phyloP scores from a whole-genome alignment of 2,888 invertebrate species.

The Mechanitis mazaeus region DNA sequence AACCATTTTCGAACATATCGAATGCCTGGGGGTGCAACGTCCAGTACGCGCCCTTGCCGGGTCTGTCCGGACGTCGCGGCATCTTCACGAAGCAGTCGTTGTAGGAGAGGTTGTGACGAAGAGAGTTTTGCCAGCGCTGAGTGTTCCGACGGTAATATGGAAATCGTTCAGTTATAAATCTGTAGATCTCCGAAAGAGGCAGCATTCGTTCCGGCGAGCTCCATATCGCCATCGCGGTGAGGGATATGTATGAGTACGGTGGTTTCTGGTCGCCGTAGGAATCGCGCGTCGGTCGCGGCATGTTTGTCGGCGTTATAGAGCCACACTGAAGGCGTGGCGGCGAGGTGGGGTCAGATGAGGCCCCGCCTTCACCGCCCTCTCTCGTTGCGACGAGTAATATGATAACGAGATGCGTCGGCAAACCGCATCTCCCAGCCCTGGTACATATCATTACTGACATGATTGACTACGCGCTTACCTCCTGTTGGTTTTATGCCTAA shows the following conservation, averaged over 20 bases:
- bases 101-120: slow-evolving; percentile 95
- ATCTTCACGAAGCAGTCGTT: slow-evolving; percentile 97
- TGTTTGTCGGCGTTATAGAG: slow-evolving; percentile 81
- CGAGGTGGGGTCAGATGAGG: slow-evolving; percentile 35
- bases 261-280: slow-evolving; percentile 98
- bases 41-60: slow-evolving; percentile 92
- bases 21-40: slow-evolving; percentile 88
- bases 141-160: slow-evolving; percentile 92
- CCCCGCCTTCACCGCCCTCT: slow-evolving; percentile 34
- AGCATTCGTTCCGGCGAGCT: slow-evolving; percentile 96
- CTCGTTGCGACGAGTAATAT: slow-evolving; percentile 45
- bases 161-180: slow-evolving; percentile 87
- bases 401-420: slow-evolving; percentile 66
- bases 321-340: slow-evolving; percentile 30
- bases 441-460: slow-evolving; percentile 61
- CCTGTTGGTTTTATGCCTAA: slow-evolving; percentile 37
- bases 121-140: slow-evolving; percentile 89
- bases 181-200: slow-evolving; percentile 84
- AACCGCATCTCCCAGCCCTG: slow-evolving; percentile 58
- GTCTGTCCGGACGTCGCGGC: slow-evolving; percentile 85
- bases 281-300: slow-evolving; percentile 95
- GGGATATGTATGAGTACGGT: slow-evolving; percentile 97
- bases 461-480: slow-evolving; percentile 68
- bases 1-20: slow-evolving; percentile 94
- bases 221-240: slow-evolving; percentile 99